phyloP scores from a whole-genome alignment of 2,113 vertebrate species.

The Sylvietta virens region DNA sequence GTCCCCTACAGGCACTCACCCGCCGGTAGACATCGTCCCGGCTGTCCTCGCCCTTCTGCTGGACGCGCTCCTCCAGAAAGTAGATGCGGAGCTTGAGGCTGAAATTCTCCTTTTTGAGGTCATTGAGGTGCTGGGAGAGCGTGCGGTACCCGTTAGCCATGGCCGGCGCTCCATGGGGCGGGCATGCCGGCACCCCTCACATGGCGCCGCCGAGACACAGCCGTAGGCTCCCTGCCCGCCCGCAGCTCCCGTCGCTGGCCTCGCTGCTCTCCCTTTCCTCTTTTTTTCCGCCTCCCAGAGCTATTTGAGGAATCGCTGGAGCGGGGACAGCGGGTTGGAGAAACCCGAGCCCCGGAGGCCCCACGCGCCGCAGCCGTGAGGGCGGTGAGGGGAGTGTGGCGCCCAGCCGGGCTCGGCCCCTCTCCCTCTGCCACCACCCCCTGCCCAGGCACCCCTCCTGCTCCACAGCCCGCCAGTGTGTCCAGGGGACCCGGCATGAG shows the following conservation, averaged over 20 bases:
- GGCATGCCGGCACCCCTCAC: slow-evolving; percentile 69
- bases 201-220: slow-evolving; percentile 29
- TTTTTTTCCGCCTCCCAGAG: slow-evolving; percentile 55
- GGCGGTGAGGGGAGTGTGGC: background rate
- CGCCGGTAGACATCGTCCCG: slow-evolving; percentile 82
- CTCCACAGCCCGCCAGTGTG: background rate
- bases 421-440: background rate
- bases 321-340: slow-evolving; percentile 80
- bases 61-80: slow-evolving; percentile 95
- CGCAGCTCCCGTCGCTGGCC: background rate
- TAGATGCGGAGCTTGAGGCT: slow-evolving; percentile 97
- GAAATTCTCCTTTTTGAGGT: slow-evolving; percentile 99
- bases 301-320: slow-evolving; percentile 84
- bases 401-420: background rate
- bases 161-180: slow-evolving; percentile 67
- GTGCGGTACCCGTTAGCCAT: slow-evolving; percentile 95
- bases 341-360: slow-evolving; percentile 72
- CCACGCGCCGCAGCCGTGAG: background rate
- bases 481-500: rapidly evolving
- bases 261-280: slow-evolving; percentile 58
- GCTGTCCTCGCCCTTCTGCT: slow-evolving; percentile 88
- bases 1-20: slow-evolving; percentile 70
- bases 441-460: background rate
- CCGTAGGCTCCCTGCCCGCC: background rate
- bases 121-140: slow-evolving; percentile 95